Base-by-base conservation (phyloP, 2,797 vertebrate species). In the Pipistrellus pipistrellus region DNA sequence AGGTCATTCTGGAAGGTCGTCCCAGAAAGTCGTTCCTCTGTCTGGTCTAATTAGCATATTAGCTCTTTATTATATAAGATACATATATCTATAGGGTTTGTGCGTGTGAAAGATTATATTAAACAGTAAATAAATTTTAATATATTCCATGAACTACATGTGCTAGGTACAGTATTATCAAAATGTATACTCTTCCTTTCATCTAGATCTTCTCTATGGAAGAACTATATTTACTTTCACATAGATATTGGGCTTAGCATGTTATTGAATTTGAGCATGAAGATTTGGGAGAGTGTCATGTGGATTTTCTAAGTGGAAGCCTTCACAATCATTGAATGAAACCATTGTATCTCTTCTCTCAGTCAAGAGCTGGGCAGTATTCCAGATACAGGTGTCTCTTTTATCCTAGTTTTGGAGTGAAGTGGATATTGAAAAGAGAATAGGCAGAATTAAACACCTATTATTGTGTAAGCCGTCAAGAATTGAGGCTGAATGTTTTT, bases 141-240 rank as follows among this genome's bases (percentile, higher is more conserved):
- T 75, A 41, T 55, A 69, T 75, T 32, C 15, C 25, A 17, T 68
- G 20, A 81, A 32, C 8, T 66, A 10, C 30, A 32, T 71, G 23
- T 71, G 7, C 30, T 88, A 66, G 11, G 53, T 80, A 6, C 4
- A 64, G 3, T 59, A 35, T n/a, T 78, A 25, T 87, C 32, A 87
- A 92, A 86, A 72, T 86, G 92, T 25, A 41, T 86, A 66, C 8
- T 93, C 2, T 35, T 38, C 1, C 9, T 94, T 87, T 32, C 57
- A 15, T n/a, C 14, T 13, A 15, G 6, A 25, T 9, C 9, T 14
- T 83, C 55, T 41, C 71, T 59, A 1, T 59, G 38, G 57, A 46
- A 94, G 48, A 80, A 73, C 84, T 66, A 69, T 9, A 53, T 73
- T 75, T 53, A 9, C 4, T 14, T 6, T 15, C 2, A 57, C 44